phyloP scores from a whole-genome alignment of 2,113 vertebrate genomes.

The Procavia capensis region DNA sequence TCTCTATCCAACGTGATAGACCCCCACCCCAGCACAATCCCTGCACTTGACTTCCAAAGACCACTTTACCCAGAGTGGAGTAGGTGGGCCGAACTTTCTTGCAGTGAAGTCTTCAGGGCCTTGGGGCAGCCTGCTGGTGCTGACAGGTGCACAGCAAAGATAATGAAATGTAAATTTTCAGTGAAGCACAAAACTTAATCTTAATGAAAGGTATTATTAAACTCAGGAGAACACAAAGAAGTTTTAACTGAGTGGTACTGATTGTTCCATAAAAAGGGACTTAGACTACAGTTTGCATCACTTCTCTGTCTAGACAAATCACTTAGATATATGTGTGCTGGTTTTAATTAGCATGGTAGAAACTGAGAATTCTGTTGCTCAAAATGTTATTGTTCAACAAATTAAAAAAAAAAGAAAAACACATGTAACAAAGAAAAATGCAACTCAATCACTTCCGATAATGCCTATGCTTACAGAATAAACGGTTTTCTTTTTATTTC shows the following conservation, averaged over 20 bases:
- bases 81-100: not conserved
- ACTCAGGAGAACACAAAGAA: conserved; percentile 78
- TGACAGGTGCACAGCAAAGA: not conserved
- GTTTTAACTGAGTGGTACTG: conserved; percentile 76
- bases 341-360: conserved; percentile 70
- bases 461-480: not conserved
- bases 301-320: conserved; percentile 83
- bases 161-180: conserved; percentile 53
- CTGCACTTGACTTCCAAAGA: not conserved
- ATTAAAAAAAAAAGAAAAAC: conserved; percentile 15
- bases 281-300: conserved; percentile 74
- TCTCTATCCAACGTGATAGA: not conserved
- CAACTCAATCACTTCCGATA: not conserved
- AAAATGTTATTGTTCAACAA: conserved; percentile 72
- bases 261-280: conserved; percentile 78
- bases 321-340: conserved; percentile 66
- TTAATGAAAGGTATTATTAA: conserved; percentile 81
- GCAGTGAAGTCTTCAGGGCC: not conserved
- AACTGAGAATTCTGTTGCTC: conserved; percentile 41
- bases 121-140: no score
- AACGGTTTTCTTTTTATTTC: not conserved
- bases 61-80: not conserved
- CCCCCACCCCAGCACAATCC: not conserved
- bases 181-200: conserved; percentile 59
- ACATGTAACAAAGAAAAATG: conserved; percentile 58